Conservation (phyloP, 2,113 vertebrate species). For the Hassar affinis region DNA sequence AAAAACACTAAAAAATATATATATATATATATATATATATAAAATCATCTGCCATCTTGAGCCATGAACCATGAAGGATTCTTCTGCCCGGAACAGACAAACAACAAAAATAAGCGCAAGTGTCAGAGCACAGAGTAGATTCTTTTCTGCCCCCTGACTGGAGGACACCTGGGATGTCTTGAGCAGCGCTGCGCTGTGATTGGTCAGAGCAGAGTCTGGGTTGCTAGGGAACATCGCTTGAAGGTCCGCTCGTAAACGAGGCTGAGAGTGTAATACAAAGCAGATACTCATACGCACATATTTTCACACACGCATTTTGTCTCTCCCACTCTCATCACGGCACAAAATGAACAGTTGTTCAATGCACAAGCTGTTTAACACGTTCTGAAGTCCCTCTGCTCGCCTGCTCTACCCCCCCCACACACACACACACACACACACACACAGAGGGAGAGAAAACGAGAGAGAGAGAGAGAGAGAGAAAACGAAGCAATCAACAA, state of each 20-base stretch:
- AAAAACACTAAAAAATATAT: no score
- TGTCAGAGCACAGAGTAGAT: not conserved
- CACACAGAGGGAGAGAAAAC: no score
- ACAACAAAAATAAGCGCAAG: not conserved
- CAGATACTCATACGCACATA: not conserved
- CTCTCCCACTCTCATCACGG: slow-evolving; percentile 47
- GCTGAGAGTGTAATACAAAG: slow-evolving; percentile 16
- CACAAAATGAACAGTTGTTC: slow-evolving; percentile 45
- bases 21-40: no score
- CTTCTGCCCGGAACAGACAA: not conserved
- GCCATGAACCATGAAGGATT: no score
- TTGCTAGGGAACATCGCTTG: slow-evolving; percentile 44
- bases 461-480: no score
- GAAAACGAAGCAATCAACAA: not conserved
- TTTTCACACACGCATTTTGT: slow-evolving; percentile 13
- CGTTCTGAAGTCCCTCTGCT: slow-evolving; percentile 19
- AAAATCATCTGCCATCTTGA: no score
- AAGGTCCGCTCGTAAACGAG: slow-evolving; percentile 2
- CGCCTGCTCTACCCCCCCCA: not conserved
- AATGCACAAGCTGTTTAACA: slow-evolving; percentile 29
- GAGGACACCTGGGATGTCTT: not conserved
- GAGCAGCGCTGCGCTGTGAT: slow-evolving; percentile 4
- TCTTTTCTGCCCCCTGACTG: not conserved
- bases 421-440: not conserved
- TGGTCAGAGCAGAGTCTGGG: slow-evolving; percentile 24